These are phyloP conservation scores for Dasysyrphus albostriatus DNA, from an alignment of 2,888 invertebrate species.

Conservation along the genomic window DNA sequence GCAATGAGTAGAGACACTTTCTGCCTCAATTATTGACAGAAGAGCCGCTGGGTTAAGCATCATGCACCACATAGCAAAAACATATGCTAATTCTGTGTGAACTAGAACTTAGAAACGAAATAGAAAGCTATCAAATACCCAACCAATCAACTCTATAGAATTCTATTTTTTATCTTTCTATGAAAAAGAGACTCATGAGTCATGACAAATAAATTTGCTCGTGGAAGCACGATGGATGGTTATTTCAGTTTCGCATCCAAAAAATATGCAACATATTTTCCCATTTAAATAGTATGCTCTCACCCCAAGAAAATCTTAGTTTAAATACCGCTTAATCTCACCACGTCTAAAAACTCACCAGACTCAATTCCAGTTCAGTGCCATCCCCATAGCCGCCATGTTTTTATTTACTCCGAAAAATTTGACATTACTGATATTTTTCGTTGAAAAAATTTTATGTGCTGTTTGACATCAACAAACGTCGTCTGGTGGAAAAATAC, in stretches of 20 bases:
- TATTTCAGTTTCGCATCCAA: not conserved
- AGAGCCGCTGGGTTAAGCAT: too few species aligned
- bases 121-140: too few species aligned
- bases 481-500: slow-evolving; percentile 54
- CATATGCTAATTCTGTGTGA: too few species aligned
- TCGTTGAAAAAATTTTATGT: slow-evolving; percentile 14
- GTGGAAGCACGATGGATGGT: too few species aligned
- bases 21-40: too few species aligned
- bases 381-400: slow-evolving; percentile 41
- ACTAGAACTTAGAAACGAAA: too few species aligned
- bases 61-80: too few species aligned
- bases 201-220: too few species aligned
- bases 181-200: too few species aligned
- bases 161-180: too few species aligned
- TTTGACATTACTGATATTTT: slow-evolving; percentile 59
- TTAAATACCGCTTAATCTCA: slow-evolving; percentile 25
- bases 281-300: not conserved
- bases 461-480: slow-evolving; percentile 69
- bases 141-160: too few species aligned
- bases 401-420: slow-evolving; percentile 62
- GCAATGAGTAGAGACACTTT: too few species aligned
- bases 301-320: slow-evolving; percentile 16
- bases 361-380: slow-evolving; percentile 44
- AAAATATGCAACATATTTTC: not conserved
- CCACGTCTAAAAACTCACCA: slow-evolving; percentile 34